Conservation (phyloP, 2,113 vertebrate species). For the Rhizomys pruinosus region DNA sequence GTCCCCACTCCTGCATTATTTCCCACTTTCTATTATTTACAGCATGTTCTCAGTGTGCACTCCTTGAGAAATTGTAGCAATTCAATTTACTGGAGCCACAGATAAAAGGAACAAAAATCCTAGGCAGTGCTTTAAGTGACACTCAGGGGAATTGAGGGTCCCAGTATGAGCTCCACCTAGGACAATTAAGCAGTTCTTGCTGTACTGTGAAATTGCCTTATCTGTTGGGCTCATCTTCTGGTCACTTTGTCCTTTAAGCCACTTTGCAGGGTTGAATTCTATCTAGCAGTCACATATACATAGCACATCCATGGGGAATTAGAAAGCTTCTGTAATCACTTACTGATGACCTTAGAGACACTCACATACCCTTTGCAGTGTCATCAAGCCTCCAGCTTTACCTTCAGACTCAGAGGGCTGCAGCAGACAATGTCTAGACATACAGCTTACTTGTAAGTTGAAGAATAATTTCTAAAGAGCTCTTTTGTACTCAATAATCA, state of each 20-base stretch:
- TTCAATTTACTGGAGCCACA: not conserved
- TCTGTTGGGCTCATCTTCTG: not conserved
- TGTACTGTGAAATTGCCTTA: conserved; percentile 22
- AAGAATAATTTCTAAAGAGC: not conserved
- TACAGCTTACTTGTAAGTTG: not conserved
- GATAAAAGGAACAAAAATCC: conserved; percentile 25
- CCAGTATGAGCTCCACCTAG: not conserved
- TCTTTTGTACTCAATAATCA: not conserved
- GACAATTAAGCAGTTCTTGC: conserved; percentile 27
- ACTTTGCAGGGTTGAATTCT: not conserved
- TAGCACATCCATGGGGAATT: not conserved
- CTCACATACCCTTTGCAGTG: not conserved
- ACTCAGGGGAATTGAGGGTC: not conserved
- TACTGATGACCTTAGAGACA: not conserved
- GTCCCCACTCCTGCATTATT: not conserved
- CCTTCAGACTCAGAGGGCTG: not conserved
- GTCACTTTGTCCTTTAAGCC: conserved; percentile 21
- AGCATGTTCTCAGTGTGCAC: not conserved
- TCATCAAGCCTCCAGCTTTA: not conserved
- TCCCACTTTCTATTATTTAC: not conserved
- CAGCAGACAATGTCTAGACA: not conserved
- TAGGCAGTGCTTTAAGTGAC: conserved; percentile 61
- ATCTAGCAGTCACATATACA: not conserved
- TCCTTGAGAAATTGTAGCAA: not conserved
- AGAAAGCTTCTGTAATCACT: not conserved